Evolutionary conservation across 2,797 vertebrate genomes (phyloP), one percentile per base, ranked within the genome.

Genomic region (Cuculus canorus): DNA sequence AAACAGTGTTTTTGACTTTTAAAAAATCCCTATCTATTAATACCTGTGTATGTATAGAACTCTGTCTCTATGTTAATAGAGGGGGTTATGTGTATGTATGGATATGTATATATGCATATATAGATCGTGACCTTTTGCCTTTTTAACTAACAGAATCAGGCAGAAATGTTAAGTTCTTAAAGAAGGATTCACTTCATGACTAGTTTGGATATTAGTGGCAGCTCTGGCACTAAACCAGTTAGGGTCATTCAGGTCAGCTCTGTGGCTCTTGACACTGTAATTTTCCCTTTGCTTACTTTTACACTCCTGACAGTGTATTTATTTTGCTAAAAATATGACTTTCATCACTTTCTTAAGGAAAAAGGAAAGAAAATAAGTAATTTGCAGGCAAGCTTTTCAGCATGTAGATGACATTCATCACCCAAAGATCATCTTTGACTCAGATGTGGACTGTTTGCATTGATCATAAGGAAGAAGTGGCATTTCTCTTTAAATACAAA

Each of bases 271-370:
- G 61, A 86, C 39, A 52, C 84, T 24, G 39, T 85, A 81, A 72
- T 59, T 94, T 95, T 76, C 85, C 37, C 76, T 88, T 92, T 88
- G 28, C 64, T 80, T 93, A 50, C 81, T 92, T 90, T 86, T 87
- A 6, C 21, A 52, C n/a, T 77, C 50, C 47, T 84, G 69, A 60
- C 35, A 79, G 3, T 71, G 13, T 85, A 72, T 90, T 91, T 50
- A 65, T 80, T 86, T 90, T 53, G 43, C 35, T 83, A 84, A 93
- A 94, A 92, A 45, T 54, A 89, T 66, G 53, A 21, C 30, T 73
- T 90, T 25, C 28, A 33, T 68, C 63, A 50, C 85, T 88, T 95
- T 81, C 16, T 57, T 87, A 68, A 71, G 72, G 53, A 48, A 72
- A 75, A 82, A 35, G 15, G 33, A 64, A 92, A 61, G 50, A 69